These are phyloP conservation scores for Thereva unica DNA, from an alignment of 2,888 invertebrate genomes.

Conservation along the genomic window DNA sequence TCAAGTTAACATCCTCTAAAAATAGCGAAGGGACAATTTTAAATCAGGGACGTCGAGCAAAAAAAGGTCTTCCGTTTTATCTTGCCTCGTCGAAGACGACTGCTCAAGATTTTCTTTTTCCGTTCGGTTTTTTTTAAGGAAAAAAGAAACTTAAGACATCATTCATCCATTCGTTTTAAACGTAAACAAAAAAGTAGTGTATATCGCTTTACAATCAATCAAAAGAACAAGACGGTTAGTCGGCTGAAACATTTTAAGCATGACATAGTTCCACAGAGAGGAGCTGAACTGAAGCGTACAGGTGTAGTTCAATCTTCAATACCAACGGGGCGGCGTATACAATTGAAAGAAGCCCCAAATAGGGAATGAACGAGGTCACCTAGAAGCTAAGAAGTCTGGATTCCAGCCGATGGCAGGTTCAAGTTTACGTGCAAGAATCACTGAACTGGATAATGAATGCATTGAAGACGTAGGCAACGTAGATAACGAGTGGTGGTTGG, in stretches of 20 bases:
- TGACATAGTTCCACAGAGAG: conserved; percentile 7
- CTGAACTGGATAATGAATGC: conserved; percentile 23
- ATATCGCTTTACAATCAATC: conserved; percentile 21
- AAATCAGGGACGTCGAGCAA: conserved; percentile 14
- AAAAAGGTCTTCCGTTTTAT: conserved; percentile 22
- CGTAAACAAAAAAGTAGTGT: conserved; percentile 7
- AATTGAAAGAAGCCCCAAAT: conserved; percentile 10
- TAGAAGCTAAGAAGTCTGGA: conserved; percentile 17
- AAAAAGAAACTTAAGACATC: conserved; percentile 1
- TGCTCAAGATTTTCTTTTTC: too few species aligned
- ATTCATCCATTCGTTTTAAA: conserved; percentile 1
- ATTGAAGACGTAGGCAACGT: conserved; percentile 19
- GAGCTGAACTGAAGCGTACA: too few species aligned
- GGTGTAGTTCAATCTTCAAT: too few species aligned
- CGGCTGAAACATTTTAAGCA: conserved; percentile 1
- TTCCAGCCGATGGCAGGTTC: conserved; percentile 27
- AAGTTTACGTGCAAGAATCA: conserved; percentile 32
- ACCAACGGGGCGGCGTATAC: background rate
- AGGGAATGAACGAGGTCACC: conserved; percentile 23
- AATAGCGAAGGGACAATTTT: conserved; percentile 26
- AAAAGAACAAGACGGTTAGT: conserved; percentile 2
- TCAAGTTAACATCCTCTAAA: background rate
- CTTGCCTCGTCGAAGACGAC: background rate
- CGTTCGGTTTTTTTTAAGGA: background rate
- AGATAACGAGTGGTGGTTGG: too few species aligned